Evolutionary conservation across 2,888 invertebrate genomes (phyloP).

Genomic region (Hedychridium roseum): DNA sequence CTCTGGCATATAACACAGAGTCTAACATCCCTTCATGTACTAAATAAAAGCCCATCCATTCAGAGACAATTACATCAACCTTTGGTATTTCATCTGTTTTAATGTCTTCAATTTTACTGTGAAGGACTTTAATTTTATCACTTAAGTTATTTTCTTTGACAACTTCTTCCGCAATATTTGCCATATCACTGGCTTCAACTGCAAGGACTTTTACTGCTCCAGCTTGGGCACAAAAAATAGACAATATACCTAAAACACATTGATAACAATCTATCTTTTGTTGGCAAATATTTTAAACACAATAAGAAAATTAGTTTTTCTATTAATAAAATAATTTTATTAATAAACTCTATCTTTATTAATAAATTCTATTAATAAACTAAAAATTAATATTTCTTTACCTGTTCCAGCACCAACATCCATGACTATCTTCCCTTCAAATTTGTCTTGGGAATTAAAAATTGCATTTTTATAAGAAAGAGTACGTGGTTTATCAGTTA

Average conservation of each 20-base stretch:
- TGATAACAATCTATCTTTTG: neutral
- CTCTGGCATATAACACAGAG: conserved; percentile 83
- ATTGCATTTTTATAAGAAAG: conserved; percentile 84
- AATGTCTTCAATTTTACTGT: conserved; percentile 81
- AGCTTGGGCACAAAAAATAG: conserved; percentile 87
- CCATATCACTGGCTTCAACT: conserved; percentile 81
- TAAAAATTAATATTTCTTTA: conserved; percentile 39
- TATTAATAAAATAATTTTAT: conserved; percentile 2
- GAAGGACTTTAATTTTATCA: conserved; percentile 76
- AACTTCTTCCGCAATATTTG: conserved; percentile 71
- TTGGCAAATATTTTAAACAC: conserved; percentile 1
- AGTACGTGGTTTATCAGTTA: conserved; percentile 79
- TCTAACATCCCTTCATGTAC: conserved; percentile 96
- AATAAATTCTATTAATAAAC: no score
- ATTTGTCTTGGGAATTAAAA: conserved; percentile 70
- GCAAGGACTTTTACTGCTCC: conserved; percentile 90
- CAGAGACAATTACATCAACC: conserved; percentile 91
- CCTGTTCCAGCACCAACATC: conserved; percentile 88
- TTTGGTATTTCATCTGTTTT: conserved; percentile 69
- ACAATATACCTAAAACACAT: conserved; percentile 74
- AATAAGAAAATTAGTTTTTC: neutral
- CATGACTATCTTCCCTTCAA: conserved; percentile 82
- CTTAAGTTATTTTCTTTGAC: conserved; percentile 76
- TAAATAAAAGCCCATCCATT: conserved; percentile 98
- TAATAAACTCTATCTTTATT: neutral